Conservation (phyloP, 2,797 vertebrate species). For the Echeneis naucrates region DNA sequence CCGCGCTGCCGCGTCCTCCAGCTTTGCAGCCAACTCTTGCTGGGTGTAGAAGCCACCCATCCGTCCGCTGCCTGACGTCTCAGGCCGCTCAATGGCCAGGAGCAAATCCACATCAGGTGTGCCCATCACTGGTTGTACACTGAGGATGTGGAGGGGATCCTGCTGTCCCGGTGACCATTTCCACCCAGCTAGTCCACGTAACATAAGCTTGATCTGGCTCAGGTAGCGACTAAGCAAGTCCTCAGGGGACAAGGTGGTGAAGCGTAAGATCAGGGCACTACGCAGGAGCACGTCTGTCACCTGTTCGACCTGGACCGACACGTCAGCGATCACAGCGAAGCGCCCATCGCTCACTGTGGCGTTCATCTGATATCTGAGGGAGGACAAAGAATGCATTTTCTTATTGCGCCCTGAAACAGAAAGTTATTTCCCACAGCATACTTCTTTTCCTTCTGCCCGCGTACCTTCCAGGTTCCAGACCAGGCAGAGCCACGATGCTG, state of each 20-base stretch:
- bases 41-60: constrained; percentile 80
- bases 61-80: constrained; percentile 50
- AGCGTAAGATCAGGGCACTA: constrained; percentile 87
- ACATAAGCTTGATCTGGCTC: constrained; percentile 88
- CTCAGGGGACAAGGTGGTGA: constrained; percentile 90
- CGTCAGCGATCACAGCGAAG: constrained; percentile 92
- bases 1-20: constrained; percentile 87
- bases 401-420: neutral
- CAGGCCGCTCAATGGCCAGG: constrained; percentile 89
- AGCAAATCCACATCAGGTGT: constrained; percentile 88
- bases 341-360: constrained; percentile 96
- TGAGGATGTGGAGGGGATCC: constrained; percentile 90
- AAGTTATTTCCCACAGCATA: neutral
- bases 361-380: constrained; percentile 90
- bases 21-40: constrained; percentile 86
- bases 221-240: constrained; percentile 93
- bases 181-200: constrained; percentile 86
- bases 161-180: constrained; percentile 76
- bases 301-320: constrained; percentile 91
- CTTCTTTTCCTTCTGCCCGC: constrained; percentile 16
- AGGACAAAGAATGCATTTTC: constrained; percentile 11
- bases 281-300: constrained; percentile 90
- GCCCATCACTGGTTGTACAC: constrained; percentile 88
- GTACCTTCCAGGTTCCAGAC: constrained; percentile 95
- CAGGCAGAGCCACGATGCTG: constrained; percentile 91